Evolutionary conservation across 2,113 vertebrate species (phyloP), one percentile per base, ranked within the genome.

Genomic region (Gnathonemus longibarbis): DNA sequence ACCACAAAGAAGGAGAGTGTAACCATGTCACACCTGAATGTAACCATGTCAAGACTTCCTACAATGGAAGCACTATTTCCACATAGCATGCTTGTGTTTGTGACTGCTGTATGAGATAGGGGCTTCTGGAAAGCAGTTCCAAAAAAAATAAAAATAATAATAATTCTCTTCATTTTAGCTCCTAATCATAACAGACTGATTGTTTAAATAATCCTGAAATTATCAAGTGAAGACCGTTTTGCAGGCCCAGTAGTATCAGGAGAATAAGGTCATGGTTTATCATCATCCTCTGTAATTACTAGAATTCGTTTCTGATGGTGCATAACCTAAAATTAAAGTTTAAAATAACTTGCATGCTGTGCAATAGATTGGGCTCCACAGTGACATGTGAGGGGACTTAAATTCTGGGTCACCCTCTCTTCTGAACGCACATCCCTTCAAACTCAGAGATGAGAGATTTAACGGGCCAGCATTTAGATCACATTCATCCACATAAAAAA

Each of bases 401-500:
- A 66, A 56, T 2, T 77, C 46, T 0, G 90, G 87, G 87, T 93
- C 88, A 91, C 17, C 58, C 35, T 21, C 52, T 48, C 39, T 9
- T 8, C 46, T 27, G 48, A 87, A 87, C 24, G 17, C 45, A 45
- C 91, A 66, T 90, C 84, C 90, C 53, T 48, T 70, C 50, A 84
- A 70, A 92, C 89, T 91, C 24, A 86, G 3, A 0, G 91, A 0
- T 9, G 62, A 70, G 19, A 45, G 91, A 13, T 92, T 91, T 89
- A 90, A 90, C 88, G 3, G 27, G 49, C 46, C 45, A 88, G 39
- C 84, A 66, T 84, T 46, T 50, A 74, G 74, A 84, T 84, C 89
- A 87, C 86, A 93, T 52, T 93, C 88, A 91, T 84, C 91, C 77
- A 15, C 42, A 77, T 88, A 62, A 46, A 90, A 90, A 52, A 89